Evolutionary conservation across 2,113 vertebrate species (phyloP).

Genomic region (Cichladusa arquata): DNA sequence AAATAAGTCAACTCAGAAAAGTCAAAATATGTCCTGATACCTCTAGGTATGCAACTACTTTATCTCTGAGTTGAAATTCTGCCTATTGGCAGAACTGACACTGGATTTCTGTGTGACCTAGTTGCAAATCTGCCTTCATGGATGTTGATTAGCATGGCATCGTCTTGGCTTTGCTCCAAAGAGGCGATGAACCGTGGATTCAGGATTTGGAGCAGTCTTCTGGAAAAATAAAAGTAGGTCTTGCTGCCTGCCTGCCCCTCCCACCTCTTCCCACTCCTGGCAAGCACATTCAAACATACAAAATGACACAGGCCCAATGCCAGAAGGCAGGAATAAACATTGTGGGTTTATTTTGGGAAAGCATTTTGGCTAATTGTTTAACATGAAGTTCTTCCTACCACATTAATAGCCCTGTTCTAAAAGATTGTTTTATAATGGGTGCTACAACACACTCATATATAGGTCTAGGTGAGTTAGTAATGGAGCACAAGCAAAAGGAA

Average conservation of each 20-base stretch:
- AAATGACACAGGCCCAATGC: background rate
- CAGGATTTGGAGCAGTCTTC: background rate
- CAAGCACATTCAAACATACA: background rate
- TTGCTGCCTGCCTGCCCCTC: background rate
- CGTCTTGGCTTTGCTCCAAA: background rate
- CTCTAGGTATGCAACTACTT: background rate
- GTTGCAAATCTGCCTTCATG: background rate
- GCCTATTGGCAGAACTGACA: background rate
- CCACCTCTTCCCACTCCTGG: background rate
- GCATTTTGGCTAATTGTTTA: background rate
- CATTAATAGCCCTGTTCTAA: background rate
- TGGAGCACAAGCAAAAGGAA: background rate
- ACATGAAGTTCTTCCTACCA: background rate
- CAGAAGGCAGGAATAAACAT: background rate
- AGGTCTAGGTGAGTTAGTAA: background rate
- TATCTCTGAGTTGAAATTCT: background rate
- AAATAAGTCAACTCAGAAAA: background rate
- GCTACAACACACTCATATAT: background rate
- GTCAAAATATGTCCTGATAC: slow-evolving; percentile 1
- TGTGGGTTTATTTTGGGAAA: background rate
- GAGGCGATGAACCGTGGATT: background rate
- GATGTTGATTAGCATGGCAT: background rate
- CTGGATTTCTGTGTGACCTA: background rate
- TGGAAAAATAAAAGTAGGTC: background rate
- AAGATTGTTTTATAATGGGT: background rate